Conservation (phyloP, 2,797 vertebrate species). For the Sphaeramia orbicularis region DNA sequence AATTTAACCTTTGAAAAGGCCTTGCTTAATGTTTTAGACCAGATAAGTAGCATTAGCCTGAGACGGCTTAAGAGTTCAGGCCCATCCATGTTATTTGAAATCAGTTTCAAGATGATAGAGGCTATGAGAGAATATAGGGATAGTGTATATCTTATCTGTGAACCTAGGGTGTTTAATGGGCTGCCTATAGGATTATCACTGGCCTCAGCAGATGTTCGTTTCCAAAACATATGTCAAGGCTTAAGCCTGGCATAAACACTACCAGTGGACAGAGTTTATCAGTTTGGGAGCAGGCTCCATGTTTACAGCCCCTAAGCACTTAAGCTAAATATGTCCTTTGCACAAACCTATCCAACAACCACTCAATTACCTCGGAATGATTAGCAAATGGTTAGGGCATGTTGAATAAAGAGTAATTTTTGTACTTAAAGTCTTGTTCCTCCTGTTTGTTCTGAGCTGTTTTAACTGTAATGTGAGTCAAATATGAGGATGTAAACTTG, state of each 20-base stretch:
- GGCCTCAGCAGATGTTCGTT: conserved; percentile 83
- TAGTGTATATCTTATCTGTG: conserved; percentile 77
- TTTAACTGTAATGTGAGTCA: neutral
- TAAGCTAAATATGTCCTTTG: conserved; percentile 67
- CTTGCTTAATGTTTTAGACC: conserved; percentile 79
- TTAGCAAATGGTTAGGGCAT: conserved; percentile 15
- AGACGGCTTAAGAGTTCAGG: conserved; percentile 75
- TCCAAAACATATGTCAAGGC: conserved; percentile 84
- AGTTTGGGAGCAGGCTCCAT: conserved; percentile 79
- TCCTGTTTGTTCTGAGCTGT: neutral
- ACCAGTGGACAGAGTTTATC: conserved; percentile 82
- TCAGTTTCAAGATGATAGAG: conserved; percentile 76
- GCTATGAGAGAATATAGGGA: conserved; percentile 63
- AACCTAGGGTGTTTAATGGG: conserved; percentile 80
- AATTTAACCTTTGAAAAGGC: conserved; percentile 73
- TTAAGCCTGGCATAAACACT: conserved; percentile 84
- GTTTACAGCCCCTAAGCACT: conserved; percentile 73
- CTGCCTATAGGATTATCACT: conserved; percentile 84
- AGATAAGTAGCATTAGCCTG: conserved; percentile 81
- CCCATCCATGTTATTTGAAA: conserved; percentile 74
- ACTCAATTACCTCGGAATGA: conserved; percentile 36
- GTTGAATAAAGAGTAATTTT: neutral
- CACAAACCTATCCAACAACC: conserved; percentile 30
- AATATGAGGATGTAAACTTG: conserved; percentile 4
- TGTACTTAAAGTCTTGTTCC: conserved; percentile 1